phyloP scores from a whole-genome alignment of 2,888 invertebrate genomes.

The Eilema griseolum region DNA sequence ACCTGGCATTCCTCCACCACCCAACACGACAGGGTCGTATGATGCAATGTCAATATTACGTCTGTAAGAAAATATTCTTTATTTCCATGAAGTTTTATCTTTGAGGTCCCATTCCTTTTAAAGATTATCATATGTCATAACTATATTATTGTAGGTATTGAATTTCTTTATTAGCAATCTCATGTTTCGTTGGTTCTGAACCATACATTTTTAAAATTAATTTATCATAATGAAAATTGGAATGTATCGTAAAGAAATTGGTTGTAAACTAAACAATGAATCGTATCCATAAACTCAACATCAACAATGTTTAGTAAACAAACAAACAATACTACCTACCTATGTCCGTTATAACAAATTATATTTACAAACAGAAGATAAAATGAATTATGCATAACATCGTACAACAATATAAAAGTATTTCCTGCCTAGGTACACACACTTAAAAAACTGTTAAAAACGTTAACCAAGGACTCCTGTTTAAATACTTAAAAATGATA shows the following conservation, averaged over 20 bases:
- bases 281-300: conserved; percentile 29
- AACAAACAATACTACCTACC: conserved; percentile 18
- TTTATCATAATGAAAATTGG: neutral
- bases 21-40: neutral
- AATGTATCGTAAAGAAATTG: neutral
- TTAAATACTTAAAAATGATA: neutral
- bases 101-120: conserved; percentile 32
- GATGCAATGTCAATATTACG: conserved; percentile 17
- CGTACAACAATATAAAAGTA: neutral
- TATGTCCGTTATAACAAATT: conserved; percentile 11
- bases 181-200: neutral
- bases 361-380: conserved; percentile 10
- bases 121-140: conserved; percentile 39
- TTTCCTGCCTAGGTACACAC: neutral
- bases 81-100: conserved; percentile 24
- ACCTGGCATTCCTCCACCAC: neutral
- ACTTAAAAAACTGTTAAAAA: neutral
- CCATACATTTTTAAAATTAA: neutral
- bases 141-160: conserved; percentile 60
- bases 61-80: conserved; percentile 26
- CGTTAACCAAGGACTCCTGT: neutral
- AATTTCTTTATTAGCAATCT: conserved; percentile 54
- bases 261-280: conserved; percentile 35
- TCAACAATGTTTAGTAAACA: conserved; percentile 20
- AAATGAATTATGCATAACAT: conserved; percentile 3